Evolutionary conservation across 2,113 vertebrate species (phyloP).

Genomic region (Corynorhinus townsendii): DNA sequence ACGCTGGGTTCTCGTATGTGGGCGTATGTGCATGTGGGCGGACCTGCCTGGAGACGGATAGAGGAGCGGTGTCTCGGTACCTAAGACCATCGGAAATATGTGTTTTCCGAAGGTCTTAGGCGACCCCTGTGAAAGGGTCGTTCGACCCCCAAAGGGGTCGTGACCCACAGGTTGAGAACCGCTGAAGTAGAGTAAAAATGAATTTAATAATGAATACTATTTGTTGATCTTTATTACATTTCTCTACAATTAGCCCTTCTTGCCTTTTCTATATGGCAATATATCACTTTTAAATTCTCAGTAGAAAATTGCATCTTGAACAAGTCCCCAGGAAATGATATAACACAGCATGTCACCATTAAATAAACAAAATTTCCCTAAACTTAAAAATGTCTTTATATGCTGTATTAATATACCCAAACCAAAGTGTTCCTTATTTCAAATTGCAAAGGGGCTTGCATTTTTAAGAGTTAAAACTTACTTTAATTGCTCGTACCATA

Average conservation of each 20-base stretch:
- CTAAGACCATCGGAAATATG: too few species aligned
- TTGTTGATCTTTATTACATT: background rate
- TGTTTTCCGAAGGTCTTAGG: too few species aligned
- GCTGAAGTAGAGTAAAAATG: background rate
- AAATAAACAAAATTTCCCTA: background rate
- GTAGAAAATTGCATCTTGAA: background rate
- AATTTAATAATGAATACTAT: background rate
- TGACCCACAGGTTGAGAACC: too few species aligned
- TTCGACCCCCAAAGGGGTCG: too few species aligned
- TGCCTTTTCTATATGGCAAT: background rate
- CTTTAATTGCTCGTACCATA: constrained; percentile 6
- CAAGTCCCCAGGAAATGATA: background rate
- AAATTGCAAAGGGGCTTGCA: background rate
- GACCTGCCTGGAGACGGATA: too few species aligned
- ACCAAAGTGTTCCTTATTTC: background rate
- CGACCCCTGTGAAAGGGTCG: too few species aligned
- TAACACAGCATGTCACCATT: background rate
- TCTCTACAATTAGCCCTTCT: background rate
- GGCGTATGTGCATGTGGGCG: too few species aligned
- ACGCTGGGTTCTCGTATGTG: too few species aligned
- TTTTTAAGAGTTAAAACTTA: constrained; percentile 32
- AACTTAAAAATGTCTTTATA: constrained; percentile 8
- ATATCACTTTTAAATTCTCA: constrained; percentile 15
- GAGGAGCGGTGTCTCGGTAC: too few species aligned
- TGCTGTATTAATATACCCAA: background rate